phyloP scores from a whole-genome alignment of 2,797 vertebrate genomes.

The Arctocebus calabarensis region DNA sequence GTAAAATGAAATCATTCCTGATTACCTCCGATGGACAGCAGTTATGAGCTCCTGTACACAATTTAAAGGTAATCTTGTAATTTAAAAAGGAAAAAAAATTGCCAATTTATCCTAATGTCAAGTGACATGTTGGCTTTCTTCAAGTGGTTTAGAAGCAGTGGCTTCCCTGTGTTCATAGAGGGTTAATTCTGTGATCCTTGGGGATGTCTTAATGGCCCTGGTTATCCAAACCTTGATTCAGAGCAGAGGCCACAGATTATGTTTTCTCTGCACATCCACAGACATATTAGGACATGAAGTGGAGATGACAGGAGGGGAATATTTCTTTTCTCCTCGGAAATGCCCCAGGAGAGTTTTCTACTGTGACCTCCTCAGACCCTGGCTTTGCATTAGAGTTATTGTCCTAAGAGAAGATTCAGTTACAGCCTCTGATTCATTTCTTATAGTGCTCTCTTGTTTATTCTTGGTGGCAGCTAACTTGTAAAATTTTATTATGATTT shows the following conservation, averaged over 20 bases:
- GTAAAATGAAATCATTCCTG: constrained; percentile 68
- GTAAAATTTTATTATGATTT: constrained; percentile 91
- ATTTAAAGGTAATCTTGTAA: constrained; percentile 80
- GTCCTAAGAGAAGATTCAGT: constrained; percentile 91
- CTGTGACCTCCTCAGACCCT: constrained; percentile 88
- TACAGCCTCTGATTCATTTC: constrained; percentile 91
- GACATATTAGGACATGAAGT: constrained; percentile 87
- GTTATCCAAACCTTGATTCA: constrained; percentile 83
- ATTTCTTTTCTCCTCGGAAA: constrained; percentile 88
- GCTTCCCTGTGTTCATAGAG: constrained; percentile 83
- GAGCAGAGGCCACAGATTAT: constrained; percentile 82
- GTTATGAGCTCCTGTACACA: constrained; percentile 65
- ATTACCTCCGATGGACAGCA: constrained; percentile 64
- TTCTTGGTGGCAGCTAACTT: constrained; percentile 90
- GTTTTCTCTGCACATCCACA: constrained; percentile 87
- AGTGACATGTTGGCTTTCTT: constrained; percentile 87
- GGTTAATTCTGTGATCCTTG: constrained; percentile 87
- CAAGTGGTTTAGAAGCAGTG: constrained; percentile 41
- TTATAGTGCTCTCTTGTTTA: constrained; percentile 91
- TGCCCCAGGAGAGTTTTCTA: constrained; percentile 87
- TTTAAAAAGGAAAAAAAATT: constrained; percentile 46
- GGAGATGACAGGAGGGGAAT: constrained; percentile 88
- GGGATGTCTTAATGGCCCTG: constrained; percentile 87
- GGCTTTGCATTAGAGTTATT: constrained; percentile 91
- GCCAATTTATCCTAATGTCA: constrained; percentile 86